A percentile compares a stretch with the other conserved stretches of the same genome.
phyloP scores from a whole-genome alignment of 2,113 vertebrate species.

The Leptobrachium ailaonicum region DNA sequence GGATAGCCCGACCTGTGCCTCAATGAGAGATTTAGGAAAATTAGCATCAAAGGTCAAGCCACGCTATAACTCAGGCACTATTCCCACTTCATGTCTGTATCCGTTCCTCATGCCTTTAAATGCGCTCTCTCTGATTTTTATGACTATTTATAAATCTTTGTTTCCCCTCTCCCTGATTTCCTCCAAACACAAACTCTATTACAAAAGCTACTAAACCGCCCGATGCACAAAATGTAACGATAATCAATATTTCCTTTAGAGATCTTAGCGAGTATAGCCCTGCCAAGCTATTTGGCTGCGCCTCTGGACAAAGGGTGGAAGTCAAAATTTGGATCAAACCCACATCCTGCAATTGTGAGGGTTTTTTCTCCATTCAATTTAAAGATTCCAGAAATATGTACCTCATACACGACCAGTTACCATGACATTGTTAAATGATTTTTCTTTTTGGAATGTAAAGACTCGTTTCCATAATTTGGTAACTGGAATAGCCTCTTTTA shows the following conservation, averaged over 20 bases:
- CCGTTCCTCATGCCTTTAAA: slow-evolving; percentile 6
- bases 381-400: slow-evolving; percentile 23
- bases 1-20: too few species aligned
- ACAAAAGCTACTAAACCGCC: neutral
- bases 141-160: neutral
- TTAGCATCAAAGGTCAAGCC: too few species aligned
- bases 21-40: too few species aligned
- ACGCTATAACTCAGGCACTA: too few species aligned
- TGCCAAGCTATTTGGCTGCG: slow-evolving; percentile 11
- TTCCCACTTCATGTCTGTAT: neutral
- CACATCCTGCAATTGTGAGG: slow-evolving; percentile 14
- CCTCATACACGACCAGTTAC: slow-evolving; percentile 16
- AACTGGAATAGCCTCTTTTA: slow-evolving; percentile 10
- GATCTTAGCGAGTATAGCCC: neutral
- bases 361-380: slow-evolving; percentile 3
- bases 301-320: slow-evolving; percentile 23
- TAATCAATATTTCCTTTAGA: slow-evolving; percentile 21
- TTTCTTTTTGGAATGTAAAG: neutral
- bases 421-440: slow-evolving; percentile 25
- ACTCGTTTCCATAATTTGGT: slow-evolving; percentile 16
- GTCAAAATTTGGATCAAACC: slow-evolving; percentile 24
- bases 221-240: neutral
- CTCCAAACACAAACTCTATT: neutral
- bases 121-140: too few species aligned
- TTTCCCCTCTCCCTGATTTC: neutral